phyloP scores from a whole-genome alignment of 1,140 invertebrate genomes.

The Nautilus pompilius region DNA sequence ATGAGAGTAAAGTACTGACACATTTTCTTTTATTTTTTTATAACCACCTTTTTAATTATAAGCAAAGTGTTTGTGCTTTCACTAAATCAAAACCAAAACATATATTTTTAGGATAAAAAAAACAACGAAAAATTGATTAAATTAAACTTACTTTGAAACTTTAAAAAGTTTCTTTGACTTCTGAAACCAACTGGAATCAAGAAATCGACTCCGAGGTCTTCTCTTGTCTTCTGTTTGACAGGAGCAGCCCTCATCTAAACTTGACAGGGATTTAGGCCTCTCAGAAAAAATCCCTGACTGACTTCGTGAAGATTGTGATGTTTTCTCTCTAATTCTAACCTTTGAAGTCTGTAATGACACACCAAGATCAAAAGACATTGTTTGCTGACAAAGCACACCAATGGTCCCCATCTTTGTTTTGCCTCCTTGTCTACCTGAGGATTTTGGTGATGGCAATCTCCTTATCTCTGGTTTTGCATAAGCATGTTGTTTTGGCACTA shows the following conservation, averaged over 20 bases:
- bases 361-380: slow-evolving; percentile 47
- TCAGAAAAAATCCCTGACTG: no score
- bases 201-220: slow-evolving; percentile 34
- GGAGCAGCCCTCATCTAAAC: slow-evolving; percentile 12
- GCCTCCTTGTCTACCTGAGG: slow-evolving; percentile 16
- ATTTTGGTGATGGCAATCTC: slow-evolving; percentile 13
- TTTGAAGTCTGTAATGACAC: slow-evolving; percentile 25
- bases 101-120: no score
- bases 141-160: slow-evolving; percentile 49
- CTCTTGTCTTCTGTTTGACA: slow-evolving; percentile 32
- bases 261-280: not conserved
- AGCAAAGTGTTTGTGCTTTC: no score
- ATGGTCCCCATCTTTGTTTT: slow-evolving; percentile 44
- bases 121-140: no score
- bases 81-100: no score
- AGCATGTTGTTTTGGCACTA: slow-evolving; percentile 3
- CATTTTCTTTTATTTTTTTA: no score
- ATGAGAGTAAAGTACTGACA: no score
- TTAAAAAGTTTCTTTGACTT: slow-evolving; percentile 50
- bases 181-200: slow-evolving; percentile 42
- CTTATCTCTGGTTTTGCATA: not conserved
- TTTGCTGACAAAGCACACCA: slow-evolving; percentile 44
- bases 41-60: no score
- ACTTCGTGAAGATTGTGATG: no score
- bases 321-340: slow-evolving; percentile 8